phyloP scores from a whole-genome alignment of 2,888 invertebrate species.

The Atethmia centrago region DNA sequence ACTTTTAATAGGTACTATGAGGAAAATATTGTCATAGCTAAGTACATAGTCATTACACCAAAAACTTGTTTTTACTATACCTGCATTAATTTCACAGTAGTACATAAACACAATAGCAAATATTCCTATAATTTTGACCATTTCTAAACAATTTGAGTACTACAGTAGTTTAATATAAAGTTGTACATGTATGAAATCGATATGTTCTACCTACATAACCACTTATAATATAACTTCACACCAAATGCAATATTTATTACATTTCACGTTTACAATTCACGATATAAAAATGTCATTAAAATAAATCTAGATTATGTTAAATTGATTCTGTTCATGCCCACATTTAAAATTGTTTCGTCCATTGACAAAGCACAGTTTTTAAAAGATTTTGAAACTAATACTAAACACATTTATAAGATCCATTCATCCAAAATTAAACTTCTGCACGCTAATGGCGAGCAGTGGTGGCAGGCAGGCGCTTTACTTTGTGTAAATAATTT shows the following conservation, averaged over 20 bases:
- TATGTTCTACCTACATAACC: conserved; percentile 17
- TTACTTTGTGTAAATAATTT: too few species aligned
- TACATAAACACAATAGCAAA: conserved; percentile 43
- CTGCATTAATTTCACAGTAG: conserved; percentile 53
- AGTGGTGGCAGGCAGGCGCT: too few species aligned
- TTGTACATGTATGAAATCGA: conserved; percentile 33
- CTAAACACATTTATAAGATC: background rate
- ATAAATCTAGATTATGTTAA: conserved; percentile 8
- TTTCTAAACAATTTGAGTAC: conserved; percentile 29
- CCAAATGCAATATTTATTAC: conserved; percentile 37
- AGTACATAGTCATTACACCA: background rate
- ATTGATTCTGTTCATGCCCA: background rate
- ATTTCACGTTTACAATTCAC: conserved; percentile 29
- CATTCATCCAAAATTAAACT: background rate
- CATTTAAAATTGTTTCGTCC: background rate
- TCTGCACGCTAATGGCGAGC: background rate
- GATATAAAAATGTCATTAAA: conserved; percentile 34
- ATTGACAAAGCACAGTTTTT: background rate
- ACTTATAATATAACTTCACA: conserved; percentile 28
- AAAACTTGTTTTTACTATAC: conserved; percentile 28
- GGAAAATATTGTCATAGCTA: background rate
- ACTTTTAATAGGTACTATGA: background rate
- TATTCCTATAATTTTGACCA: conserved; percentile 42
- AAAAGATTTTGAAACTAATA: background rate
- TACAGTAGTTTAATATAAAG: conserved; percentile 8